Evolutionary conservation across 1,140 invertebrate genomes (phyloP).

Genomic region (Piezodorus guildinii): DNA sequence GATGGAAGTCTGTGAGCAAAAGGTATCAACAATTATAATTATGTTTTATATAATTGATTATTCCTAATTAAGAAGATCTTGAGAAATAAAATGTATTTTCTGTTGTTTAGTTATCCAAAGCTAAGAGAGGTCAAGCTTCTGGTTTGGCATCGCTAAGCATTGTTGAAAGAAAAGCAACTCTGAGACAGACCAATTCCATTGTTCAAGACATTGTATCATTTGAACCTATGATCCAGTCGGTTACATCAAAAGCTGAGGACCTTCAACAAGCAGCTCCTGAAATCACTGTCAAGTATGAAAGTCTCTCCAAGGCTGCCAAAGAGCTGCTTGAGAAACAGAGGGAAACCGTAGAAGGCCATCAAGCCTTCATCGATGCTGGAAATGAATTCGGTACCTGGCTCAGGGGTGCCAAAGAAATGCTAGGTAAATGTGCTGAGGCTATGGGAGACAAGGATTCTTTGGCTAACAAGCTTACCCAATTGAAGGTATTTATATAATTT

Average conservation of each 20-base stretch:
- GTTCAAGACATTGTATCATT: conserved; percentile 89
- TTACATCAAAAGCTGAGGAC: conserved; percentile 81
- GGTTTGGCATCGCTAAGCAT: conserved; percentile 66
- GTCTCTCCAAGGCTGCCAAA: conserved; percentile 76
- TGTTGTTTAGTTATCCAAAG: conserved; percentile 45
- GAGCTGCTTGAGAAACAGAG: conserved; percentile 74
- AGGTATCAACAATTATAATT: conserved; percentile 33
- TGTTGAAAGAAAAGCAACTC: conserved; percentile 72
- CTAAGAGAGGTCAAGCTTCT: conserved; percentile 54
- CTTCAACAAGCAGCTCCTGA: conserved; percentile 74
- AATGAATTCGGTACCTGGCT: conserved; percentile 89
- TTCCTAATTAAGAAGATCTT: background rate
- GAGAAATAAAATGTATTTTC: background rate
- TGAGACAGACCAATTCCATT: conserved; percentile 84
- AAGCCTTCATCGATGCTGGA: conserved; percentile 79
- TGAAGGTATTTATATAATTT: conserved; percentile 41
- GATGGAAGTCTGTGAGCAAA: conserved; percentile 83
- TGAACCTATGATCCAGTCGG: conserved; percentile 89
- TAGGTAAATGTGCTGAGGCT: conserved; percentile 87
- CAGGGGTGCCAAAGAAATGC: conserved; percentile 70
- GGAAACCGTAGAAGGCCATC: conserved; percentile 78
- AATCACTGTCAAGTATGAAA: conserved; percentile 82
- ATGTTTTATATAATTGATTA: background rate
- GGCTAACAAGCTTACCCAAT: conserved; percentile 68
- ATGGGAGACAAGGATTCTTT: conserved; percentile 86